phyloP scores from a whole-genome alignment of 2,797 vertebrate species.

The Alauda arvensis region DNA sequence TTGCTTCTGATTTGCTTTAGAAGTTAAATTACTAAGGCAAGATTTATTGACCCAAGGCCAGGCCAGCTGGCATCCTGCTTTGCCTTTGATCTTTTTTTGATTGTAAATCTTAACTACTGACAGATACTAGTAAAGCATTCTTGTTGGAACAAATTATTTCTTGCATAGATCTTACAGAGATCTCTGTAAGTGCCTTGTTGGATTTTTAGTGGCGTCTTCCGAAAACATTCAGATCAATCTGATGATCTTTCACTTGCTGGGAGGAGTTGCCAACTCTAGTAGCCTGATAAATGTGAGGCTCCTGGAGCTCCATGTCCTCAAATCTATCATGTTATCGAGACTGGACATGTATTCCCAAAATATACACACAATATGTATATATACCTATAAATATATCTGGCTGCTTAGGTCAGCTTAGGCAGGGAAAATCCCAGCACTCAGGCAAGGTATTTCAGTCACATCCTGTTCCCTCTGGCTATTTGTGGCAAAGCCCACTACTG shows the following conservation, averaged over 20 bases:
- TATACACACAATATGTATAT: neutral
- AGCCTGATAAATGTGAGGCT: neutral
- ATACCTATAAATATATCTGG: neutral
- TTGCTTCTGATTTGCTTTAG: neutral
- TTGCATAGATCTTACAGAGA: neutral
- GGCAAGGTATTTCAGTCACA: neutral
- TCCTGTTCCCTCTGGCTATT: neutral
- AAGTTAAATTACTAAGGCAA: neutral
- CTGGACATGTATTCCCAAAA: neutral
- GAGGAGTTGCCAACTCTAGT: neutral
- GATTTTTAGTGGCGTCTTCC: neutral
- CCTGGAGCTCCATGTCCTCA: neutral
- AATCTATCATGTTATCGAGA: neutral
- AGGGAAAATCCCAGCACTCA: neutral
- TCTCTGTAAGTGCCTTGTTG: neutral
- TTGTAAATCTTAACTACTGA: neutral
- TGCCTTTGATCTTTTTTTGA: neutral
- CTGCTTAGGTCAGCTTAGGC: neutral
- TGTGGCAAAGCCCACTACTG: neutral
- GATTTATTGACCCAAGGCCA: neutral
- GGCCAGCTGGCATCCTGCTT: neutral
- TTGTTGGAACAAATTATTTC: neutral
- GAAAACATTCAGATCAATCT: neutral
- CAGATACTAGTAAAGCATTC: neutral
- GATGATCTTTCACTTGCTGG: neutral